Evolutionary conservation across 1,140 invertebrate genomes (phyloP), one percentile per base, ranked within the genome.

Genomic region (Planococcus citri): DNA sequence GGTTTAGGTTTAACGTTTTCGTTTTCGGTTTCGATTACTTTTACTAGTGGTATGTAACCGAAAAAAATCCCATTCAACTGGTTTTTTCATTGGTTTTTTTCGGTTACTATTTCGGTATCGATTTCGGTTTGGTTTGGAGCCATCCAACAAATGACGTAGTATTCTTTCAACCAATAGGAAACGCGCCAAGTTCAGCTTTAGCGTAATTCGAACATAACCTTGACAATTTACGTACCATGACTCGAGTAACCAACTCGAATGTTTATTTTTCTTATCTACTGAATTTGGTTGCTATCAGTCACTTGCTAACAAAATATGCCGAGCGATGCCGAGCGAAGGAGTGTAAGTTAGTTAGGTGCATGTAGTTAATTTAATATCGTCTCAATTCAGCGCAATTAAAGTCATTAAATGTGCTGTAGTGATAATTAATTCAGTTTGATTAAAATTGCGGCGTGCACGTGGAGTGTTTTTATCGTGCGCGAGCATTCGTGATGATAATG

Each of bases 251-350:
- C 41, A 51, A 51, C 41, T 20, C 41, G 41, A 51, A 51, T 51
- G 41, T 51, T 51, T 51, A 51, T 51, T 51, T 51, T 51, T 51
- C 41, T 51, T 51, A 51, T 51, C 41, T 51, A 51, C 41, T 51
- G n/a, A n/a, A n/a, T 17, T 17, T 14, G 6, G 41, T 51, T 51
- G 41, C 41, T 51, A 51, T 51, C 41, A 51, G 6, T 51, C 41
- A 17, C 41, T 51, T 51, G n/a, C n/a, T n/a, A n/a, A n/a, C 41
- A 9, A 51, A 14, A 51, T 51, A 51, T 51, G 41, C 41, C 41
- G 41, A 51, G 41, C 41, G 41, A 51, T 51, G 41, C 41, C 41
- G 41, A 51, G 41, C 41, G 41, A 51, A 51, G 17, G 41, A 51
- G 6, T 51, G 41, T 51, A 33, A 4, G 41, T 51, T 51, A 51